Evolutionary conservation across 2,888 invertebrate species (phyloP), one percentile per base, ranked within the genome.

Genomic region (Leptinotarsa rubiginosa): DNA sequence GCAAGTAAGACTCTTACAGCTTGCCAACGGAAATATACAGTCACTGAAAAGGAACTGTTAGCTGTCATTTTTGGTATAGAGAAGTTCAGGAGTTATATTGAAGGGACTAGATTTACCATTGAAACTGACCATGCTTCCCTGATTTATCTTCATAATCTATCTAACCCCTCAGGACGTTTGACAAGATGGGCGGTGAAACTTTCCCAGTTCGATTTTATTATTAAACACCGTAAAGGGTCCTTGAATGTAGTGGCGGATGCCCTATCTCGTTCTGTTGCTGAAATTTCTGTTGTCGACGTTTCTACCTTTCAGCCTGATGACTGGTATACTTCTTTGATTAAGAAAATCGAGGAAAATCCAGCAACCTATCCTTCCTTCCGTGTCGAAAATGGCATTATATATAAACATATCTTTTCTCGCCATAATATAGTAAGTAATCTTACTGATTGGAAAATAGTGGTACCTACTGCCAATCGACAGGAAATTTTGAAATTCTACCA

Each of bases 241-340:
- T 22, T 67, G 0, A 81, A 83, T 75, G 62, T 79, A 20, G 82
- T 85, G 1, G 81, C 83, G 0, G 84, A 84, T 70, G 80, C 81
- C 10, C 31, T 72, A 47, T 72, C 72, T 18, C 54, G 66, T 20
- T 41, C 47, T n/a, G 18, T 20, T n/a, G 12, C 59, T 47, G 66
- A 69, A 18, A 22, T 65, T 47, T 49, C 67, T n/a, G 25, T 70
- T 15, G 10, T 74, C 4, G 54, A 72, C 54, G 5, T 76, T 12
- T 66, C 74, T 25, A 25, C 49, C 50, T 65, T 78, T 31, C 47
- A 73, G 66, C 72, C 68, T 49, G 74, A 80, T 41, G 70, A 47
- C 16, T 78, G 76, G 77, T 77, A 80, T 52, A n/a, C n/a, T 4
- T 22, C 64, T 47, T 77, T 79, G 77, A 50, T 80, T 20, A 31